Base-by-base conservation (phyloP, 2,113 vertebrate genomes). In the Xenopus borealis region DNA sequence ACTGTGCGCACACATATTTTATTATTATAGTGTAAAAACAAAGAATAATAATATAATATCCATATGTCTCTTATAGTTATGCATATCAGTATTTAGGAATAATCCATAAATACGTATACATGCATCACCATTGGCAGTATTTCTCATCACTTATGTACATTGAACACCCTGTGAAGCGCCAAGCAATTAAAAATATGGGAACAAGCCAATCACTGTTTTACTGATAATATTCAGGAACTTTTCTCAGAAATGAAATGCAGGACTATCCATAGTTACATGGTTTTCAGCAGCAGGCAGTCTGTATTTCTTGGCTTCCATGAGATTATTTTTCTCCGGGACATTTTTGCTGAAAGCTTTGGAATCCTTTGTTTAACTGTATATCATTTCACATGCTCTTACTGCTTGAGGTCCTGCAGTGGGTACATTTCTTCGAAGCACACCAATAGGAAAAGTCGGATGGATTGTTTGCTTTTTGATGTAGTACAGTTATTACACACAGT, bases 381-480 rank as follows among this genome's bases (percentile, higher is more conserved):
- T 77, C 61, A 57, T 77, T 77, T 77, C 66, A 69, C 74, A 55
- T 62, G 47, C 62, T 70, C 67, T 77, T 70, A 33, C 73, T 64
- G 74, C 74, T 58, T 40, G 66, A 77, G 66, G 53, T 77, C 74
- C 67, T 77, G 67, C 74, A 69, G 59, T 70, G 58, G 70, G 59
- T 70, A 62, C 66, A 77, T 77, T 70, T 77, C 73, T 77, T 70
- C 27, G 6, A 33, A 45, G 61, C 47, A 64, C 59, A n/a, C 16
- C n/a, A 53, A 46, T 46, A 20, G 23, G 53, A 65, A 70, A 77
- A 77, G 61, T 77, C 74, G 64, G 58, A 77, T 70, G 62, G 74
- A 77, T 77, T 64, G 74, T 70, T 75, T 77, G 74, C 74, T 77
- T 77, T 77, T 70, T 77, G 74, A 77, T 70, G 74, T 77, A 57